Conservation (phyloP, 2,113 vertebrate genomes). For the Tachycineta bicolor region DNA sequence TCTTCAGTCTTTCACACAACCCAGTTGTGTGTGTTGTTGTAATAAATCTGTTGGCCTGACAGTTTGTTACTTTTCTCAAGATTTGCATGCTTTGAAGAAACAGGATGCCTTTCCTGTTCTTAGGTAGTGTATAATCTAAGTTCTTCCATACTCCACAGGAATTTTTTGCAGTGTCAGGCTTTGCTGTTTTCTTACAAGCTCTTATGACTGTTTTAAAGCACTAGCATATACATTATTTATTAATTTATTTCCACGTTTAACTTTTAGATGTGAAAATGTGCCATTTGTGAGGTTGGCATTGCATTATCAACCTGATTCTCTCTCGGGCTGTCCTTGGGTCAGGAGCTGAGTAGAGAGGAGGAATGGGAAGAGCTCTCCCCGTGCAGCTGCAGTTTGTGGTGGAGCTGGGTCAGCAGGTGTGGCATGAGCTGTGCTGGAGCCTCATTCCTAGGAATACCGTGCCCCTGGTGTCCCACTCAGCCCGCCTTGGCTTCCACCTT, state of each 20-base stretch:
- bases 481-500: neutral
- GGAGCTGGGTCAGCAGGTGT: neutral
- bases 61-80: neutral
- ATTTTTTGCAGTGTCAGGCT: neutral
- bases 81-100: neutral
- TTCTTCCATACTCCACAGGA: neutral
- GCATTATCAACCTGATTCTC: neutral
- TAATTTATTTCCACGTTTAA: neutral
- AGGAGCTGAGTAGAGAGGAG: neutral
- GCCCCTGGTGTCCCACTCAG: too few relatives aligned
- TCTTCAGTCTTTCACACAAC: neutral
- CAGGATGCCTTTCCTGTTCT: neutral
- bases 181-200: neutral
- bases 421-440: neutral
- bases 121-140: too few relatives aligned
- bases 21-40: too few relatives aligned
- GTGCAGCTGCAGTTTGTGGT: neutral
- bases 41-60: neutral
- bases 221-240: neutral
- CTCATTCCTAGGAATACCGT: fast-evolving
- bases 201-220: neutral
- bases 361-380: neutral
- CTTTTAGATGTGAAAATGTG: neutral
- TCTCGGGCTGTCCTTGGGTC: fast-evolving
- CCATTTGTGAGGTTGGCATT: neutral